phyloP scores from a whole-genome alignment of 1,140 invertebrate species.

The Saccostrea echinata region DNA sequence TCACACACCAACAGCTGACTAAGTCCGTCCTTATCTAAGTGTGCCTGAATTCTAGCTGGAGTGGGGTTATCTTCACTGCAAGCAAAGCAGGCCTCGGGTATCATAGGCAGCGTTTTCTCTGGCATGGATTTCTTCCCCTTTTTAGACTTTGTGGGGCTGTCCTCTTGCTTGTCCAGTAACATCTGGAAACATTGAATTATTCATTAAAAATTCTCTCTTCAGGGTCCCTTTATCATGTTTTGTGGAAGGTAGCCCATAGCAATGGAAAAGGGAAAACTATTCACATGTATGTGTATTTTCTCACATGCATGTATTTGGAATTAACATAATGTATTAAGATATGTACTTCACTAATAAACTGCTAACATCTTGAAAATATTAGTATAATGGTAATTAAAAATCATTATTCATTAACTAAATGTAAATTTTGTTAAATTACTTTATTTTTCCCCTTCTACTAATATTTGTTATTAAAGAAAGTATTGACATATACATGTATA shows the following conservation, averaged over 20 bases:
- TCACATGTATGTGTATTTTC: no score
- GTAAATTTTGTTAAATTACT: no score
- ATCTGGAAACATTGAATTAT: constrained; percentile 18
- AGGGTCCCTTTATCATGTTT: no score
- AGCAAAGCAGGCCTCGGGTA: constrained; percentile 77
- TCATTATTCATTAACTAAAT: no score
- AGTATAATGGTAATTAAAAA: neutral
- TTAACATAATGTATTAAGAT: neutral
- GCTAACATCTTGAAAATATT: neutral
- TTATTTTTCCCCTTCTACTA: no score
- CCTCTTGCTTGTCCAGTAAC: neutral
- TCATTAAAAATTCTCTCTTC: neutral
- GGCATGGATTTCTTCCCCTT: constrained; percentile 54
- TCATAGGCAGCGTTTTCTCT: constrained; percentile 71
- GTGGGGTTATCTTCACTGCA: constrained; percentile 71
- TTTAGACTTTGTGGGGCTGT: neutral
- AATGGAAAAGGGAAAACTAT: no score
- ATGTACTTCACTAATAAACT: neutral
- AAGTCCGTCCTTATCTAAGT: constrained; percentile 72
- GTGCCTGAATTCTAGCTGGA: constrained; percentile 66
- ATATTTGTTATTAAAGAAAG: neutral
- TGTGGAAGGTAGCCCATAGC: no score
- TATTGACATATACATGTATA: neutral
- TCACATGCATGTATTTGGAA: neutral
- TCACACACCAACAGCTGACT: constrained; percentile 77